Percentiles rank a stretch among this genome's conserved stretches.
Evolutionary conservation across 1,140 invertebrate species (phyloP).

Genomic region (Anagrus nilaparvatae): DNA sequence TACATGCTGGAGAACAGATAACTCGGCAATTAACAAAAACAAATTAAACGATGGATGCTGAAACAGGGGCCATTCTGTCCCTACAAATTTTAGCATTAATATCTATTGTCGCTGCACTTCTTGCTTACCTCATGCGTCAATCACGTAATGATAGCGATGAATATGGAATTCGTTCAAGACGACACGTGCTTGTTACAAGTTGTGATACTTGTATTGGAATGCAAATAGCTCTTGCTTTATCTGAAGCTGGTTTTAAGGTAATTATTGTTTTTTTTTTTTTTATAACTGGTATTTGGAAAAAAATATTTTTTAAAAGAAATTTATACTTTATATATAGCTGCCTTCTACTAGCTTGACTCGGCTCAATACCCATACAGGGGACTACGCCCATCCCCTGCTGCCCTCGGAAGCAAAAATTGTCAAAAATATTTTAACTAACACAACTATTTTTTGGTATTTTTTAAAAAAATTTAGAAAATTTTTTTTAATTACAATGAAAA

Average conservation of each 20-base stretch:
- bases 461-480: too few species aligned
- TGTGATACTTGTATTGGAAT: conserved; percentile 65
- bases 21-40: not conserved
- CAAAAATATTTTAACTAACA: too few species aligned
- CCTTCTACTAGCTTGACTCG: too few species aligned
- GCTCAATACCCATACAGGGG: too few species aligned
- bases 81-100: conserved; percentile 67
- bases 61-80: conserved; percentile 63
- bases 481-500: too few species aligned
- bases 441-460: too few species aligned
- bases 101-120: conserved; percentile 64
- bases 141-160: conserved; percentile 47
- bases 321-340: too few species aligned
- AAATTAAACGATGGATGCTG: conserved; percentile 53
- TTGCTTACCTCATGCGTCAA: conserved; percentile 64
- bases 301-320: too few species aligned
- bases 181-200: conserved; percentile 60
- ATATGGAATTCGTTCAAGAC: conserved; percentile 31
- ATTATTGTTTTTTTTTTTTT: too few species aligned
- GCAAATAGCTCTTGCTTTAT: conserved; percentile 46
- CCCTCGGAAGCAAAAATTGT: too few species aligned
- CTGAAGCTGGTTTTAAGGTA: conserved; percentile 37
- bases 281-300: too few species aligned
- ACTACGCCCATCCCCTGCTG: too few species aligned
- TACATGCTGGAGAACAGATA: not conserved